Base-by-base conservation (phyloP, 2,113 vertebrate genomes). In the Lethenteron camtschaticum region DNA sequence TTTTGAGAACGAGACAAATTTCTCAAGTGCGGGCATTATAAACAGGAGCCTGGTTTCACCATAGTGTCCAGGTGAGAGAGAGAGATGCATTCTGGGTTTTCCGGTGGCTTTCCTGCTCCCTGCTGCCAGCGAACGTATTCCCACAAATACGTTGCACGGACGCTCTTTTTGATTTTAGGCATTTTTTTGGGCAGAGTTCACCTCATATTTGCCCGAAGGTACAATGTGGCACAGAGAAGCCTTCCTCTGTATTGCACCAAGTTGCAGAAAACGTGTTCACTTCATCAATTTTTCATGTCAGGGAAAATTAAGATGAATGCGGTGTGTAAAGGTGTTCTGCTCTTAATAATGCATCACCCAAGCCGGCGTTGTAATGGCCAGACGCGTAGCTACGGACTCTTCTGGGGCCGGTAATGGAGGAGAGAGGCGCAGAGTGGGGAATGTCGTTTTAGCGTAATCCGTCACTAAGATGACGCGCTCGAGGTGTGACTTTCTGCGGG, bases 221-320 rank as follows among this genome's bases (percentile, higher is more conserved):
- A 41, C 3, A 41, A 41, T 41, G 41, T 41, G 41, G 41, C 41
- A 41, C 41, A 5, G 41, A 41, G 41, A 41, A 41, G 41, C 5
- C 6, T 41, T 41, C 41, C 41, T 41, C 41, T 7, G 63, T n/a
- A 66, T n/a, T 66, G 63, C 63, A 66, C 63, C 63, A 66, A 9
- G 63, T 66, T 16, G 63, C 63, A 66, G 63, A 66, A 66, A 41
- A n/a, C 63, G n/a, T 66, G 63, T 24, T 66, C 63, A 24, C 63
- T 24, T 66, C 63, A 66, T 66, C 63, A 66, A 66, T 66, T 66
- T 66, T 66, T 66, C 63, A 66, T 66, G 63, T 66, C 63, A 24
- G 63, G 63, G 63, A 66, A 66, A 66, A 66, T 66, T 66, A 66
- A 66, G 63, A 66, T 66, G 63, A 66, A 66, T 66, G 63, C 24